Conservation (phyloP, 2,113 vertebrate genomes). For the Terrapene triunguis region DNA sequence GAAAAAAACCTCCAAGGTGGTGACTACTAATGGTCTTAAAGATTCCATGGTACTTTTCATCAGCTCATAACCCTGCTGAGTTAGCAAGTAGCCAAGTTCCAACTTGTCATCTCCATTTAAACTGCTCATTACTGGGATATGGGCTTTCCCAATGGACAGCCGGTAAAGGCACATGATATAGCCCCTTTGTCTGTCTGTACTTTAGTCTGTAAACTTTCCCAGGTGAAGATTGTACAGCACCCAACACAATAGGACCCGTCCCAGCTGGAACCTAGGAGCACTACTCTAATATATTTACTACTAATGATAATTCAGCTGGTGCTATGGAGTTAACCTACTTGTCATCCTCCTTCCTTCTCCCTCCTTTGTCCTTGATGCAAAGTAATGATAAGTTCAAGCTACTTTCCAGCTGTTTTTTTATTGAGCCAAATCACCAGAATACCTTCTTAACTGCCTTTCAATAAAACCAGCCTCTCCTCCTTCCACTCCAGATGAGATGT, state of each 20-base stretch:
- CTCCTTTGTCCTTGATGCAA: neutral
- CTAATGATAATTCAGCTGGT: neutral
- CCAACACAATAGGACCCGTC: neutral
- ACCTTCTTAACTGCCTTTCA: neutral
- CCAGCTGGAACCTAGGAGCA: neutral
- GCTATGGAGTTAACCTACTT: neutral
- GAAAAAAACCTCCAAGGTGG: neutral
- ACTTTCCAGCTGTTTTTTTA: neutral
- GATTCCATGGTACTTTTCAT: neutral
- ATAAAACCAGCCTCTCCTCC: neutral
- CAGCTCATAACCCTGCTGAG: neutral
- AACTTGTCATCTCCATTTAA: neutral
- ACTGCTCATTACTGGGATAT: conserved; percentile 36
- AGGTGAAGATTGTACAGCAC: fast-evolving
- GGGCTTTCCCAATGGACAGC: conserved; percentile 14
- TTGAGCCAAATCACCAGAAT: conserved; percentile 3
- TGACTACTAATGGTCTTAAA: neutral
- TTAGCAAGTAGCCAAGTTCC: neutral
- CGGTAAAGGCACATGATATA: conserved; percentile 5
- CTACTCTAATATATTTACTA: neutral
- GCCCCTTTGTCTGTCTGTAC: conserved; percentile 11
- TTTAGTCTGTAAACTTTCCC: neutral
- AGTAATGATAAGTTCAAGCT: neutral
- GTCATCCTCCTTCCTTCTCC: conserved; percentile 45
- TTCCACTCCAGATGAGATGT: neutral